Base-by-base conservation (phyloP, 1,140 invertebrate species). In the Zelostemma sp. region DNA sequence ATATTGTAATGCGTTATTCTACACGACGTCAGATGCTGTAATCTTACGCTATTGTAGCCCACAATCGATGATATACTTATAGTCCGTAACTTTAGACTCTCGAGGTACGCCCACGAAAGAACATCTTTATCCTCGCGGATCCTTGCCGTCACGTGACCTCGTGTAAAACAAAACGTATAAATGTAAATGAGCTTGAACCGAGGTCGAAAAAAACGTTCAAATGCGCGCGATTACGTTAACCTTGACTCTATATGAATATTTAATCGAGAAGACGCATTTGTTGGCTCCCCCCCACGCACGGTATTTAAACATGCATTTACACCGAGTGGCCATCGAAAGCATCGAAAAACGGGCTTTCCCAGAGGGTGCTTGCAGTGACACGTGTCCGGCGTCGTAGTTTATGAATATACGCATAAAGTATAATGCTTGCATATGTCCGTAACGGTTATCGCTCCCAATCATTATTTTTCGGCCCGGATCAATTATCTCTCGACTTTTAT, bases 1-100 rank as follows among this genome's bases (percentile, higher is more conserved):
- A 80, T 83, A 84, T 85, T 84, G 59, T 84, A 84, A 84, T 83
- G 73, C 65, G 80, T 80, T 73, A 82, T 78, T 78, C 66, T 82
- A 80, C 50, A 72, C 76, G 73, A 77, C 75, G 76, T 83, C 81
- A 78, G 80, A 84, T 83, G 81, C 74, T 76, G 80, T 78, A 82
- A 79, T 76, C 62, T 64, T 79, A 80, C 59, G 69, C 76, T 49
- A 79, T 79, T 81, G 74, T 81, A 53, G 51, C 50, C 50, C 48
- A 76, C 74, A 58, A 64, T 76, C 56, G 45, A 55, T 56, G 46
- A 62, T 72, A 71, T 69, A 68, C 61, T 70, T 19, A 65, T 45
- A 19, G 21, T 14, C 40, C 57, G 76, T 78, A 81, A 82, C 68
- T 51, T 68, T 75, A 78, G 75, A 72, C 61, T 12, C 11, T 54